Evolutionary conservation across 2,113 vertebrate genomes (phyloP).

Genomic region (Dromaius novaehollandiae): DNA sequence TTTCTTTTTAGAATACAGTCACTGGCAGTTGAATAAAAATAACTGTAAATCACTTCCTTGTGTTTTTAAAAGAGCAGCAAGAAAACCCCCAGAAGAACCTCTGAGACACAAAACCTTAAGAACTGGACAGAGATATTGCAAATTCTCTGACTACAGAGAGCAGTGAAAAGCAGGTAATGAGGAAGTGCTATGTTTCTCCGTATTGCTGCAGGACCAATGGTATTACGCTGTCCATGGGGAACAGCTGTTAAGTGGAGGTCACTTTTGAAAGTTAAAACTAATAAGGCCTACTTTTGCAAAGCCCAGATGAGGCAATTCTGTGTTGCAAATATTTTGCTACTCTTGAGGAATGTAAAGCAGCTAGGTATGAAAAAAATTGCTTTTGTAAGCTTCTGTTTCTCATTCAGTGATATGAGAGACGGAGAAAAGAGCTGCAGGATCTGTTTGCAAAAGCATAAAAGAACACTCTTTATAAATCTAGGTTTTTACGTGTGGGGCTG

Average conservation of each 20-base stretch:
- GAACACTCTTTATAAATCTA: background rate
- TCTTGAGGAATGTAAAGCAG: background rate
- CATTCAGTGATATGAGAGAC: background rate
- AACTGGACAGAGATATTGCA: background rate
- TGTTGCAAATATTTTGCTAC: background rate
- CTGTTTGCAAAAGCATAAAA: background rate
- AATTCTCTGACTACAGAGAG: background rate
- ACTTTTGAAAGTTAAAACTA: background rate
- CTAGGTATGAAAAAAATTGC: background rate
- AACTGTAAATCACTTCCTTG: background rate
- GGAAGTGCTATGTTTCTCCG: background rate
- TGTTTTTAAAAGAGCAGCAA: background rate
- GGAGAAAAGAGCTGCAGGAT: background rate
- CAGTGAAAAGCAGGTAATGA: background rate
- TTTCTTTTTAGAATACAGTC: background rate
- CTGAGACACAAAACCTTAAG: background rate
- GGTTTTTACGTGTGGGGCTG: background rate
- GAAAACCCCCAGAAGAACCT: background rate
- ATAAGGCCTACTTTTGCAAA: background rate
- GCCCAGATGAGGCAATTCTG: background rate
- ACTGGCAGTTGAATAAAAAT: background rate
- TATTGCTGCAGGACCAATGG: background rate
- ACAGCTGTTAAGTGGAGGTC: background rate
- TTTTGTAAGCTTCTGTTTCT: background rate
- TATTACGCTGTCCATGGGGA: background rate